Evolutionary conservation across 2,797 vertebrate species (phyloP), one percentile per base, ranked within the genome.

Genomic region (Anas georgica): DNA sequence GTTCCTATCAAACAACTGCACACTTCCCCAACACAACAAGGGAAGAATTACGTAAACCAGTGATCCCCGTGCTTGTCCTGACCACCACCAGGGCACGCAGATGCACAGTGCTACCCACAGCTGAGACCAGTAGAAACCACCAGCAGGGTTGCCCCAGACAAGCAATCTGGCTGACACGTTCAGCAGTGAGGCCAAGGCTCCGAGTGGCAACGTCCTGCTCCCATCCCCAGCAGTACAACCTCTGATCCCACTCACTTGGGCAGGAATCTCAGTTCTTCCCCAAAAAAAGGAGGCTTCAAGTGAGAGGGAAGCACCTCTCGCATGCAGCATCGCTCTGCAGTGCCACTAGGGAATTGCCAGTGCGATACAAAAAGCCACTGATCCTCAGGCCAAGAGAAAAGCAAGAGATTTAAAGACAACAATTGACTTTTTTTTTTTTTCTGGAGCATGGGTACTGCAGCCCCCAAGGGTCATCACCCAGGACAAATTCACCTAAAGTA

Each of bases 1-100:
- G 1, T 8, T 63, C 18, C 75, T 63, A 67, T 12, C 12, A 26
- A 86, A 82, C 6, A 33, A 17, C 37, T 48, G 59, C 55, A 69
- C 3, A 2, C 7, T 54, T 17, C 6, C 21, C 16, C 41, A 86
- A 1, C 0, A 1, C 9, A 55, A 48, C 17, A 80, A 48, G 20
- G 70, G 10, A 64, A 74, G 21, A 60, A 78, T 41, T 60, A 50
- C 6, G 6, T 54, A 39, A 15, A 86, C 50, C 50, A 78, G 41
- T 35, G 75, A 60, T 11, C 50, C 15, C 15, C 76, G 0, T 7
- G 39, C 12, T 52, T 54, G 33, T 35, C 56, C 50, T 46, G 48
- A 48, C 21, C 50, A 69, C 54, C 48, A 46, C 5, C 54, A 46
- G 13, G 48, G 6, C 46, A 64, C 3, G 6, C 21, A 87, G 46